These are phyloP conservation scores for roundworm (Caenorhabditis elegans) DNA, from an alignment of 1,140 invertebrate genomes.

Conservation along the genomic window DNA sequence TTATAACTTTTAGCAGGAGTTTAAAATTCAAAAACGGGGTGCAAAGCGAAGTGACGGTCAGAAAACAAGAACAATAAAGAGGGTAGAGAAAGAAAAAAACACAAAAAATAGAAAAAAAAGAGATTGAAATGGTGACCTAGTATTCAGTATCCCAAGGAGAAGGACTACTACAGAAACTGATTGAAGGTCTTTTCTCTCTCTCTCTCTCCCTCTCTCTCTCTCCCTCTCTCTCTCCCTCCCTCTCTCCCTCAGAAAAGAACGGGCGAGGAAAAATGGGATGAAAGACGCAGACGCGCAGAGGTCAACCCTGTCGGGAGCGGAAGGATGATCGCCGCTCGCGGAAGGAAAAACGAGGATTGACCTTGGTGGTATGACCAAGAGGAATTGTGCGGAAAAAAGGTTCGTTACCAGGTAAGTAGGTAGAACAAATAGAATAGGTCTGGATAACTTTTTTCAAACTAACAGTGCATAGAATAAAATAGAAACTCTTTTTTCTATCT, in stretches of 20 bases:
- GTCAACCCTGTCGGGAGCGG: slow-evolving; percentile 8
- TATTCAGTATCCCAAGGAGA: not conserved
- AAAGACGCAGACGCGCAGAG: not conserved
- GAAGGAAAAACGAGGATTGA: not conserved
- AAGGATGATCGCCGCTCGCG: not conserved
- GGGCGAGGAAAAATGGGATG: not conserved
- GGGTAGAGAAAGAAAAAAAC: not conserved
- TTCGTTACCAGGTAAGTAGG: not conserved
- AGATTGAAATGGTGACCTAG: slow-evolving; percentile 24
- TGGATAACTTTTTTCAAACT: not conserved
- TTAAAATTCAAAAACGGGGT: too few species aligned
- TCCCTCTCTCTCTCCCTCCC: too few species aligned
- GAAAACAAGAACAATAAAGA: too few species aligned
- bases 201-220: too few species aligned
- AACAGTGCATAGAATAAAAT: slow-evolving; percentile 6
- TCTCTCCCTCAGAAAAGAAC: too few species aligned
- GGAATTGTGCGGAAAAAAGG: not conserved
- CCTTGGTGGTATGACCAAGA: not conserved
- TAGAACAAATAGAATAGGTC: not conserved
- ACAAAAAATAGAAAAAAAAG: not conserved
- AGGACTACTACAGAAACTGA: slow-evolving; percentile 26
- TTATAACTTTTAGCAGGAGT: too few species aligned
- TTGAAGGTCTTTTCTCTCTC: not conserved
- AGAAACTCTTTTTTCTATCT: not conserved
- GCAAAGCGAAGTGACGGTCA: too few species aligned